Conservation (phyloP, 2,888 invertebrate genomes). For the Callosobruchus maculatus region DNA sequence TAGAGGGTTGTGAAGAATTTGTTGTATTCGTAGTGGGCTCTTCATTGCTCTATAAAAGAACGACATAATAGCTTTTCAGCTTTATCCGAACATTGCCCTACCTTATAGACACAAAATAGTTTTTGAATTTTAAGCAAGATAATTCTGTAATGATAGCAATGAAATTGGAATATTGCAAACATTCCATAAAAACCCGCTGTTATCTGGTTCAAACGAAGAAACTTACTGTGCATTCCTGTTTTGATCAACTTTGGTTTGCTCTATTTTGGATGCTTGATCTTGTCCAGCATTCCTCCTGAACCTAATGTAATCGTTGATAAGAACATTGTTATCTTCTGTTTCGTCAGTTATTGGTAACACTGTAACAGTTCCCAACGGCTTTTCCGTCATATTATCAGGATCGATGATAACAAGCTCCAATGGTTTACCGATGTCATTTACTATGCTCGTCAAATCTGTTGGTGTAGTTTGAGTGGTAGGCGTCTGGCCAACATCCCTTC, state of each 20-base stretch:
- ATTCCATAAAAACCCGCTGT: no score
- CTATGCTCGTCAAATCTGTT: constrained; percentile 9
- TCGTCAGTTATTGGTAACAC: constrained; percentile 3
- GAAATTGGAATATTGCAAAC: no score
- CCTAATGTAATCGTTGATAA: constrained; percentile 43
- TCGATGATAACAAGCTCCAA: constrained; percentile 30
- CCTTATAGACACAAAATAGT: no score
- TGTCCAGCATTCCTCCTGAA: constrained; percentile 29
- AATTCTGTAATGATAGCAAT: no score
- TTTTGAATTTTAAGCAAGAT: no score
- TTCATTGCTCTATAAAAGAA: no score
- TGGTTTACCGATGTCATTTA: constrained; percentile 31
- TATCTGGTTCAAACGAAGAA: no score
- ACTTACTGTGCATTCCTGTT: neutral
- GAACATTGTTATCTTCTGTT: constrained; percentile 16
- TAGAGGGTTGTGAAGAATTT: no score
- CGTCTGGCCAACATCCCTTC: constrained; percentile 10
- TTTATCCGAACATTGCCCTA: no score
- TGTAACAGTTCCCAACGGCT: neutral
- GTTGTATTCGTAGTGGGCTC: no score
- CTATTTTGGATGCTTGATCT: neutral
- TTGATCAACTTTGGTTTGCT: neutral
- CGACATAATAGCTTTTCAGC: no score
- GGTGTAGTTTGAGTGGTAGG: neutral
- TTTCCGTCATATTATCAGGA: constrained; percentile 17